Evolutionary conservation across 1,140 invertebrate species (phyloP).

Genomic region (Atta colombica): DNA sequence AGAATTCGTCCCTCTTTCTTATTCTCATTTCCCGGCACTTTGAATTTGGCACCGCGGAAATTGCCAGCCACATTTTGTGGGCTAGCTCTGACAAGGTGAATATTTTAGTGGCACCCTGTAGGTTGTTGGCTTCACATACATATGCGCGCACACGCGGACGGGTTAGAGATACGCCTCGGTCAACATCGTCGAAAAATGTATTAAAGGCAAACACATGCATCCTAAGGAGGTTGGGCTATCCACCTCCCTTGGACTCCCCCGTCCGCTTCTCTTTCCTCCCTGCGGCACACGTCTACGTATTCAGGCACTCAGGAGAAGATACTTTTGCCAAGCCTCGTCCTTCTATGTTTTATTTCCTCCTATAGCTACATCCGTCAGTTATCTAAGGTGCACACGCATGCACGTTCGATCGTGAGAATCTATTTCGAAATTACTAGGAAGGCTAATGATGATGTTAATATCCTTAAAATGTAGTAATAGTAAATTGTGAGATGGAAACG

Average conservation of each 20-base stretch:
- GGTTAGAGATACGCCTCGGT: conserved; percentile 76
- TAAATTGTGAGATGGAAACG: background rate
- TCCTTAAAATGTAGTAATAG: conserved; percentile 14
- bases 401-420: conserved; percentile 40
- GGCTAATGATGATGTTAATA: conserved; percentile 26
- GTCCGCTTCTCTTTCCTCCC: conserved; percentile 32
- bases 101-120: conserved; percentile 75
- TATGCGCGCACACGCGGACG: conserved; percentile 66
- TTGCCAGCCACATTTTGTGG: conserved; percentile 72
- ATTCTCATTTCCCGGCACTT: conserved; percentile 53
- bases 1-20: conserved; percentile 56
- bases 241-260: conserved; percentile 32
- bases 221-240: conserved; percentile 72
- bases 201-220: conserved; percentile 81
- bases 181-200: conserved; percentile 81
- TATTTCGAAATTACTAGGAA: conserved; percentile 40
- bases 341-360: conserved; percentile 67
- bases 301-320: conserved; percentile 68
- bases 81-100: conserved; percentile 73
- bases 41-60: conserved; percentile 70
- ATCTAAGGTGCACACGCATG: conserved; percentile 45
- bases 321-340: conserved; percentile 69
- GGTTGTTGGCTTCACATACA: conserved; percentile 61
- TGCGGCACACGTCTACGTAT: conserved; percentile 70
- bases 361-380: conserved; percentile 44